phyloP scores from a whole-genome alignment of 2,113 vertebrate genomes.

The Aix galericulata region DNA sequence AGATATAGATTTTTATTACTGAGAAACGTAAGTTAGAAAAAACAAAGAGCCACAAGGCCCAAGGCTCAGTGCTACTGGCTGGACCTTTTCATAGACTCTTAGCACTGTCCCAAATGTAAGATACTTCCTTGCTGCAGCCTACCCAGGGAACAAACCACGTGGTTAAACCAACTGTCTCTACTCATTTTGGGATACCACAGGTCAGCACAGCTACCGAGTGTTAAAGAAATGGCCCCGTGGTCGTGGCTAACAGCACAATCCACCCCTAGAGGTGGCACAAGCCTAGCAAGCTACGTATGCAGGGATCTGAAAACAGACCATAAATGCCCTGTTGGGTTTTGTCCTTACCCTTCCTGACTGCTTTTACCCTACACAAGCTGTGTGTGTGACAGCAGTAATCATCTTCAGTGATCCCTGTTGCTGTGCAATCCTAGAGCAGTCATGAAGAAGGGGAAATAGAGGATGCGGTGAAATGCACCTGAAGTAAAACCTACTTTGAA shows the following conservation, averaged over 20 bases:
- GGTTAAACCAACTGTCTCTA: background rate
- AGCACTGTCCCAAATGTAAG: background rate
- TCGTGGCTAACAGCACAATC: background rate
- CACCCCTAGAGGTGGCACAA: background rate
- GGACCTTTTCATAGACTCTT: background rate
- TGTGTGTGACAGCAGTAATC: background rate
- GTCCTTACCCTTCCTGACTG: background rate
- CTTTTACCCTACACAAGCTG: background rate
- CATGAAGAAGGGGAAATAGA: background rate
- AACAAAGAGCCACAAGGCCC: background rate
- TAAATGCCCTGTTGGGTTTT: accelerated
- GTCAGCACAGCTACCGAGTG: background rate
- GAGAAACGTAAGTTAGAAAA: too few species aligned
- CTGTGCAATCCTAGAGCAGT: background rate
- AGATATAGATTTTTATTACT: background rate
- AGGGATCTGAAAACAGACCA: background rate
- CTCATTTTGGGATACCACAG: too few species aligned
- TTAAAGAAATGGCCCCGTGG: background rate
- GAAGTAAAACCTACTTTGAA: background rate
- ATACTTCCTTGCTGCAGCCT: background rate
- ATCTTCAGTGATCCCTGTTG: background rate
- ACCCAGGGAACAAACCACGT: background rate
- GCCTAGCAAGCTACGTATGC: background rate
- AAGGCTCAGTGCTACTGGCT: background rate
- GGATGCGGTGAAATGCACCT: background rate